A percentile compares a stretch with the other conserved stretches of the same genome.
Conservation (phyloP, 2,797 vertebrate species). For the Urosaurus nigricauda region DNA sequence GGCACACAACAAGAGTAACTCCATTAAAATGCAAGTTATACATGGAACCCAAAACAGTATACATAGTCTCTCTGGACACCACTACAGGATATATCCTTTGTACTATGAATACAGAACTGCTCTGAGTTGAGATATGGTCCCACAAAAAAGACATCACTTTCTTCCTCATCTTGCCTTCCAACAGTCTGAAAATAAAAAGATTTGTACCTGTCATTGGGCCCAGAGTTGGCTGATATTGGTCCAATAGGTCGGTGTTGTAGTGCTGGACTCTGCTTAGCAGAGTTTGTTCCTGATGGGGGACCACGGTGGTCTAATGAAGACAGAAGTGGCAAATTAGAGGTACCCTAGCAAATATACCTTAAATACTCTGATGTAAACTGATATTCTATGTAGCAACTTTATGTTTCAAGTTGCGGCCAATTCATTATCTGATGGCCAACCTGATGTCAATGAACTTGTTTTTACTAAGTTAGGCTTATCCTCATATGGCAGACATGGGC, state of each 20-base stretch:
- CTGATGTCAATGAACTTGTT: not conserved
- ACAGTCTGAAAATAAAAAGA: not conserved
- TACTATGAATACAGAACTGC: not conserved
- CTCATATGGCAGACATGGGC: not conserved
- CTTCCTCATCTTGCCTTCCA: not conserved
- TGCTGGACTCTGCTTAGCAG: constrained; percentile 93
- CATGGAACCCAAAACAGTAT: not conserved
- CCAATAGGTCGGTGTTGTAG: constrained; percentile 88
- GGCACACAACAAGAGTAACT: not conserved
- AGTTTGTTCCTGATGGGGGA: constrained; percentile 93
- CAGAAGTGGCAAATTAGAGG: constrained; percentile 33
- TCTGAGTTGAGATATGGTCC: not conserved
- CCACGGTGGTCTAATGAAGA: constrained; percentile 88
- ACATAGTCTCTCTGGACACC: not conserved
- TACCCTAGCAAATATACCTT: not conserved
- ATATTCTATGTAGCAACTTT: not conserved
- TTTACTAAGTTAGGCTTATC: not conserved
- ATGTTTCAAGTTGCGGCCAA: not conserved
- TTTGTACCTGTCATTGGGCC: constrained; percentile 84
- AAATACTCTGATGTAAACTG: not conserved
- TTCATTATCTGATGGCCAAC: not conserved
- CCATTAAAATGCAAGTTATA: not conserved
- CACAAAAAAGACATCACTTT: not conserved
- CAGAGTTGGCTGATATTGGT: constrained; percentile 80
- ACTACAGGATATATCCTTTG: not conserved